Evolutionary conservation across 2,888 invertebrate species (phyloP), one percentile per base, ranked within the genome.

Genomic region (Drosophila neutralis): DNA sequence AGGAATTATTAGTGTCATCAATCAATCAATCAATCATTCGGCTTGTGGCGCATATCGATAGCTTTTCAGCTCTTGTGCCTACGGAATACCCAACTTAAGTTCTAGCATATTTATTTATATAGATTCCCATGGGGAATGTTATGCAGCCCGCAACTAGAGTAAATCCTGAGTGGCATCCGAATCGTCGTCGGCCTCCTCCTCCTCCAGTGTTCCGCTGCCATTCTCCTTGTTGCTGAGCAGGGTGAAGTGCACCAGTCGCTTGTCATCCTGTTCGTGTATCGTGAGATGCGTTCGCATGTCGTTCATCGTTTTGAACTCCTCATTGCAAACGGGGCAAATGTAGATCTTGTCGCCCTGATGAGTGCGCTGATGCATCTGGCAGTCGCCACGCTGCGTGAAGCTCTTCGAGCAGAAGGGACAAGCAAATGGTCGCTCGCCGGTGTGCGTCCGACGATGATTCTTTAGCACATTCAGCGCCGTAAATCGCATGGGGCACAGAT

Each of bases 301-400:
- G 0, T 94, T 93, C 0, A 94, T 93, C 54, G 95, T 94, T 7
- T 94, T 93, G 69, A 95, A 95, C 0, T 85, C 79, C 52, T 78
- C 74, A 49, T 27, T 80, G 60, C 87, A 87, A 13, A 86, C 80
- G 6, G 86, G 89, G 31, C 93, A 93, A 24, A 83, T 75, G 66
- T 92, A 90, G 11, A 89, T 82, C 1, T 87, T 83, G 29, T 91
- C 91, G 2, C 92, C 94, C 0, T 94, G 94, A 67, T 95, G 95
- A 1, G 94, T 95, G 0, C 95, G 92, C 40, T 94, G 94, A 80
- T 95, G 95, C 6, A 92, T 93, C 0, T 94, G 92, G 29, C 95
- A 91, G 71, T 95, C 95, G n/a, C 94, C 94, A 0, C 94, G 91
- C 76, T 95, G 95, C 0, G 94, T 94, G 58, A 95, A 95, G 0